These are phyloP conservation scores for Latrodectus hesperus DNA, from an alignment of 2,888 invertebrate genomes.

Conservation along the genomic window DNA sequence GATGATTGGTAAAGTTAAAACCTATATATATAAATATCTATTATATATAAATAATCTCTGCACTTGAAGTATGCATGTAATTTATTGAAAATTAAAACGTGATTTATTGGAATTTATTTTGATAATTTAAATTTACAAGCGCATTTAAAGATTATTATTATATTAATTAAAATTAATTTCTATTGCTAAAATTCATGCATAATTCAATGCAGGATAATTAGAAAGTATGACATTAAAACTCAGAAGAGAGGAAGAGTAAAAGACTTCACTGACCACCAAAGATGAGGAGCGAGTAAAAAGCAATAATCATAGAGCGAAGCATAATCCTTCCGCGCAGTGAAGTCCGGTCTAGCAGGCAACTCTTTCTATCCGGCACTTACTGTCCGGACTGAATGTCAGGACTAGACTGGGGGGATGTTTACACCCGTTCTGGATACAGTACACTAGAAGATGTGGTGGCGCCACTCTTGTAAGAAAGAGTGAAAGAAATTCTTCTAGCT, in stretches of 20 bases:
- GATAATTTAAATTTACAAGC: no score
- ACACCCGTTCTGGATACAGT: constrained; percentile 20
- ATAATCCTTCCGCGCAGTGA: constrained; percentile 39
- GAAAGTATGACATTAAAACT: neutral
- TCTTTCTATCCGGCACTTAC: constrained; percentile 34
- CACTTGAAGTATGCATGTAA: no score
- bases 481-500: no score
- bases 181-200: no score
- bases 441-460: constrained; percentile 30
- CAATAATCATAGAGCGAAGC: constrained; percentile 30
- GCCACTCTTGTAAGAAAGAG: constrained; percentile 17
- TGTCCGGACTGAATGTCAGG: constrained; percentile 41
- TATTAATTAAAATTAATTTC: no score
- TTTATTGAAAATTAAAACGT: no score
- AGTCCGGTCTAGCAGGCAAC: constrained; percentile 14
- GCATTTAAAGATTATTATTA: no score
- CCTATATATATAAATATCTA: no score
- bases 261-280: constrained; percentile 25
- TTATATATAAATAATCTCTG: no score
- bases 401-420: constrained; percentile 46
- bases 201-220: no score
- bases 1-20: no score
- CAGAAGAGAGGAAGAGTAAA: neutral
- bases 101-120: no score
- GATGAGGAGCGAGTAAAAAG: constrained; percentile 27